These are phyloP conservation scores for Drosophila bocqueti DNA, from an alignment of 1,140 invertebrate genomes.

Conservation along the genomic window DNA sequence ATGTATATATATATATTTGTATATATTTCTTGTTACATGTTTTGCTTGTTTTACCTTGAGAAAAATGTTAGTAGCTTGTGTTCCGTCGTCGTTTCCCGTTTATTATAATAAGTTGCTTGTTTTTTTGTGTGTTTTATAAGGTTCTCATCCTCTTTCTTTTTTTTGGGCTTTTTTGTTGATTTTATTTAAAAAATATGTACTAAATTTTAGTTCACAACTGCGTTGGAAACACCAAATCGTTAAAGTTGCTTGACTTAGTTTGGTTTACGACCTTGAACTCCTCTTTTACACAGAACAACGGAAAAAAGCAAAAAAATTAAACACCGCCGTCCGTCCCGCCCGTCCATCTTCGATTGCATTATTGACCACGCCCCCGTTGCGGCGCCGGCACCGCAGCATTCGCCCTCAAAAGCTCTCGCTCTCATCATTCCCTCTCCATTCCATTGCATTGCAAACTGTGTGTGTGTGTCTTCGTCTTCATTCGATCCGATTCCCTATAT, in stretches of 20 bases:
- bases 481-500: conserved; percentile 43
- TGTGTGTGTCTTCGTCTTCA: not conserved
- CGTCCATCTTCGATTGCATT: conserved; percentile 18
- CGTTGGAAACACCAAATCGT: conserved; percentile 81
- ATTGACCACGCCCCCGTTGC: conserved; percentile 36
- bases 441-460: conserved; percentile 23
- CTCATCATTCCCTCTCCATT: conserved; percentile 22
- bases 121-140: conserved; percentile 19
- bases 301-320: conserved; percentile 21
- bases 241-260: conserved; percentile 78
- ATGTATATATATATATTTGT: conserved; percentile 33
- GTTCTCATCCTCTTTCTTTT: conserved; percentile 34
- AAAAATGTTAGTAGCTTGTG: conserved; percentile 73
- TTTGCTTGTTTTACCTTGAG: conserved; percentile 72
- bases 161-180: conserved; percentile 55
- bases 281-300: conserved; percentile 32
- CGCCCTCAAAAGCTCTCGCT: conserved; percentile 23
- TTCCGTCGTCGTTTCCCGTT: conserved; percentile 26
- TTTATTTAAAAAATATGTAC: conserved; percentile 80
- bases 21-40: conserved; percentile 68
- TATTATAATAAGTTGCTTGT: conserved; percentile 39
- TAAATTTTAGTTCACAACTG: conserved; percentile 82
- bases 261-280: conserved; percentile 71
- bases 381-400: conserved; percentile 65
- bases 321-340: conserved; percentile 7